Percentiles rank a stretch among this genome's conserved stretches.
phyloP scores from a whole-genome alignment of 2,888 invertebrate genomes.

The Labia minor region DNA sequence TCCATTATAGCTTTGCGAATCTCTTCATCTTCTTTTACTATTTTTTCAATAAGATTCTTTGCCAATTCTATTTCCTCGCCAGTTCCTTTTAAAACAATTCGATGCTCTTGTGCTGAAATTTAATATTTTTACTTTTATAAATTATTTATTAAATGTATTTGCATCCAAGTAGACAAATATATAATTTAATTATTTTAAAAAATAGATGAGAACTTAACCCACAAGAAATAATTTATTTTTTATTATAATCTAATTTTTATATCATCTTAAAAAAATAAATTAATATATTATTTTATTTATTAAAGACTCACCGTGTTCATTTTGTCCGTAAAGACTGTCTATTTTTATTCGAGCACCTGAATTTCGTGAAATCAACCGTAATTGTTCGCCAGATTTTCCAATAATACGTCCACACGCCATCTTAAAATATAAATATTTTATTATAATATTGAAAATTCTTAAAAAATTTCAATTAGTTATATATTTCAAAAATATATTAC shows the following conservation, averaged over 20 bases:
- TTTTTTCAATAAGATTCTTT: conserved; percentile 56
- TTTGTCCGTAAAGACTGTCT: conserved; percentile 30
- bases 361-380: conserved; percentile 56
- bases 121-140: conserved; percentile 9
- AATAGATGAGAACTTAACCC: too few species aligned
- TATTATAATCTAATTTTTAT: neutral
- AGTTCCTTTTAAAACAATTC: conserved; percentile 49
- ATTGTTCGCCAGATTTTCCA: conserved; percentile 60
- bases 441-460: too few species aligned
- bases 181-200: too few species aligned
- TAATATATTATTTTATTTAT: neutral
- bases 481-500: too few species aligned
- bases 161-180: too few species aligned
- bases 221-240: neutral
- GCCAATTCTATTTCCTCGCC: conserved; percentile 64
- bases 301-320: neutral
- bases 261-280: too few species aligned
- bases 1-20: conserved; percentile 37
- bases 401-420: conserved; percentile 61
- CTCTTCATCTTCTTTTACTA: conserved; percentile 47
- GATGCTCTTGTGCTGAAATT: conserved; percentile 31
- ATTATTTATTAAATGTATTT: neutral
- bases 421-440: conserved; percentile 31
- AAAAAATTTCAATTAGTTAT: too few species aligned
- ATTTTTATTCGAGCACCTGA: conserved; percentile 64